Evolutionary conservation across 2,113 vertebrate genomes (phyloP).

Genomic region (Oryzias melastigma): DNA sequence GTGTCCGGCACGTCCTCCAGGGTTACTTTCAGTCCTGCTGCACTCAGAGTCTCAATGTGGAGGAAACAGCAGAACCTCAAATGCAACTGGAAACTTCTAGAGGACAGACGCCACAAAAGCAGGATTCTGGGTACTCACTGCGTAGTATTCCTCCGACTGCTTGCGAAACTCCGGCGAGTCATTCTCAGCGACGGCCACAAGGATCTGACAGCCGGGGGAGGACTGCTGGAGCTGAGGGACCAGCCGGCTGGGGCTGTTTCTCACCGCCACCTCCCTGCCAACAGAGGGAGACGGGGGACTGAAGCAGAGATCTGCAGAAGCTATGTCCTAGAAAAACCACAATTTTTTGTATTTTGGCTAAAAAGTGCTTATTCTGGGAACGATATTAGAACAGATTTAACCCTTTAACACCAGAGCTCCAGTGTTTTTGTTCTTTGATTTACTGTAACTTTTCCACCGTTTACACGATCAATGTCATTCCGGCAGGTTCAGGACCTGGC

Average conservation of each 20-base stretch:
- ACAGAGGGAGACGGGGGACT: constrained; percentile 25
- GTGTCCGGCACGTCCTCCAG: constrained; percentile 75
- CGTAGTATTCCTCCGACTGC: constrained; percentile 84
- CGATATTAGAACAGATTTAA: no score
- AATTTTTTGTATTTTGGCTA: no score
- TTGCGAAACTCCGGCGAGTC: constrained; percentile 88
- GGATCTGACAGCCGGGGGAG: constrained; percentile 66
- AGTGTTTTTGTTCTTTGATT: no score
- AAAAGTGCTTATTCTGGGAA: no score
- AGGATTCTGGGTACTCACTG: constrained; percentile 71
- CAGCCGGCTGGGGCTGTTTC: constrained; percentile 84
- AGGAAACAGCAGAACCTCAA: neutral
- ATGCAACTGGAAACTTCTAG: neutral
- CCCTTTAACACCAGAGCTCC: no score
- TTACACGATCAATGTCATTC: no score
- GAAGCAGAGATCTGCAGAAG: constrained; percentile 32
- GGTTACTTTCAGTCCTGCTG: constrained; percentile 65
- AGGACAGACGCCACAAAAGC: neutral
- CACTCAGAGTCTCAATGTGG: constrained; percentile 57
- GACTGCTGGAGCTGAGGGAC: constrained; percentile 56
- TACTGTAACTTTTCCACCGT: no score
- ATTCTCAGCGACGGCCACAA: constrained; percentile 82
- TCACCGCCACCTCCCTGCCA: constrained; percentile 84
- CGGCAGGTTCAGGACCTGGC: no score
- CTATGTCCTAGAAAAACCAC: no score